phyloP scores from a whole-genome alignment of 2,113 vertebrate genomes.

The Taurulus bubalis region DNA sequence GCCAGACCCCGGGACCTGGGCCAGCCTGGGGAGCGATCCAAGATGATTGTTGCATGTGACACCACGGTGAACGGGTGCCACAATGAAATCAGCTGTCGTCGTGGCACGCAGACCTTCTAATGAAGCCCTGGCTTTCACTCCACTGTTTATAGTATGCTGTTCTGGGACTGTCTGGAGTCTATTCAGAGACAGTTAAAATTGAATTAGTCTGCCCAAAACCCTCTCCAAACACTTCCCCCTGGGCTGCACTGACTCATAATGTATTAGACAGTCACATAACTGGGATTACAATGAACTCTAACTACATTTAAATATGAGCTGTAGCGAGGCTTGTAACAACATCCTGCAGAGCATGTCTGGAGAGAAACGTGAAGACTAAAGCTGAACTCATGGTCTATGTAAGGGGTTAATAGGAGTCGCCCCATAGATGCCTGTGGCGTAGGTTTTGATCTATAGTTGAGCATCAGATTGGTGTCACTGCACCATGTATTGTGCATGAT shows the following conservation, averaged over 20 bases:
- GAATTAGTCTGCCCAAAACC: conserved; percentile 34
- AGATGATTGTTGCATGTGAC: conserved; percentile 60
- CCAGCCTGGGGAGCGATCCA: conserved; percentile 53
- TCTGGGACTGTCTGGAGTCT: conserved; percentile 26
- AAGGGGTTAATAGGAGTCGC: background rate
- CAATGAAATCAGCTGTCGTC: conserved; percentile 65
- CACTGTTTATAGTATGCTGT: conserved; percentile 35
- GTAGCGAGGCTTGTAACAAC: background rate
- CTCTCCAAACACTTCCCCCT: conserved; percentile 29
- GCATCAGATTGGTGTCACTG: background rate
- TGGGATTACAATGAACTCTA: conserved; percentile 27
- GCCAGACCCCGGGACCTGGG: conserved; percentile 24
- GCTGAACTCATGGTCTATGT: background rate
- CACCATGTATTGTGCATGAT: background rate
- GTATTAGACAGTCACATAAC: conserved; percentile 19
- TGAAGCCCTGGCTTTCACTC: conserved; percentile 46
- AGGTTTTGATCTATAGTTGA: background rate
- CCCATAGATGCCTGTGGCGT: background rate
- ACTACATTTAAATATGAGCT: conserved; percentile 16
- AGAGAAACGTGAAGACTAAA: background rate
- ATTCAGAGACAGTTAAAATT: conserved; percentile 36
- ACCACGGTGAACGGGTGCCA: conserved; percentile 26
- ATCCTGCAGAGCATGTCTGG: background rate
- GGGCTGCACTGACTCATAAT: conserved; percentile 33
- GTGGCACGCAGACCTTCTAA: conserved; percentile 50